Evolutionary conservation across 2,113 vertebrate species (phyloP).

Genomic region (Alectura lathami): DNA sequence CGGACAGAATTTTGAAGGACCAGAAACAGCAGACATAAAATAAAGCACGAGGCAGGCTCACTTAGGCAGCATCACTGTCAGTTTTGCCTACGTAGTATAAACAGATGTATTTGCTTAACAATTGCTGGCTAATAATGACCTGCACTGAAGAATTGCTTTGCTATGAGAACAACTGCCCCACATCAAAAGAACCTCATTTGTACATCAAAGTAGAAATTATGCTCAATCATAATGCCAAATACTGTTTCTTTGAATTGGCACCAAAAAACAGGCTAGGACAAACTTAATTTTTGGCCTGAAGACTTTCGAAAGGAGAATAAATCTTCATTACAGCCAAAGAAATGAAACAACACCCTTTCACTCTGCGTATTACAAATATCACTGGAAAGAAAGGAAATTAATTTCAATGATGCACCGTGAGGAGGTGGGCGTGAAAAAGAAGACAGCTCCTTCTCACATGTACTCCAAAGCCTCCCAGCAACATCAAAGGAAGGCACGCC

Average conservation of each 20-base stretch:
- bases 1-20: neutral
- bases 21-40: neutral
- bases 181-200: constrained; percentile 63
- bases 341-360: neutral
- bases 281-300: constrained; percentile 24
- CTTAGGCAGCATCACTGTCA: neutral
- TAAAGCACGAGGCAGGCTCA: neutral
- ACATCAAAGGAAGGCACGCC: constrained; percentile 39
- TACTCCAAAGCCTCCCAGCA: constrained; percentile 35
- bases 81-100: neutral
- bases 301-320: constrained; percentile 5
- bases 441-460: neutral
- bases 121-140: constrained; percentile 39
- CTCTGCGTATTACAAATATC: neutral
- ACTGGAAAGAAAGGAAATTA: constrained; percentile 30
- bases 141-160: constrained; percentile 1
- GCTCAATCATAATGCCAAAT: neutral
- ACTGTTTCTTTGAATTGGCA: constrained; percentile 23
- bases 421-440: constrained; percentile 31
- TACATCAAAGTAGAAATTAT: constrained; percentile 55
- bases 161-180: constrained; percentile 13
- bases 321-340: constrained; percentile 2
- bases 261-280: constrained; percentile 36
- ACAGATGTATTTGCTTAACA: constrained; percentile 11
- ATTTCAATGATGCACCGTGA: neutral